Evolutionary conservation across 2,888 invertebrate species (phyloP), one percentile per base, ranked within the genome.

Genomic region (Mycalesis mineus): DNA sequence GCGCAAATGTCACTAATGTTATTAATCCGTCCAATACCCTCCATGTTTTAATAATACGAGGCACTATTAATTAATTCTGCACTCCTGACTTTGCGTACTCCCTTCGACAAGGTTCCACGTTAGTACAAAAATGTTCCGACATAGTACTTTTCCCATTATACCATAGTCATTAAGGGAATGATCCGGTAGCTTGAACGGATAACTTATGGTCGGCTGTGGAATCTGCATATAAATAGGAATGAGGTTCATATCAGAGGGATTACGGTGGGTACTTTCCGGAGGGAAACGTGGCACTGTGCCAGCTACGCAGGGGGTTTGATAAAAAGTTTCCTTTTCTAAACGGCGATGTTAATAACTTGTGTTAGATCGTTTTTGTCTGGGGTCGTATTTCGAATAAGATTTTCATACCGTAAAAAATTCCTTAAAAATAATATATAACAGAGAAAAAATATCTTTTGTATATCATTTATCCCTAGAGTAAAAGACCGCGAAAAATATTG

Each of bases 141-240:
- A 67, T 64, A 77, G 77, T 74, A 79, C 79, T 76, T 76, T 80
- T 77, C 80, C 78, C 80, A 80, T 84, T 82, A 82, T 80, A 81
- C 78, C 75, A 70, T 77, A 77, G 76, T 83, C 84, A 87, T 87
- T 87, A 84, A 81, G 78, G 77, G 78, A 76, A 81, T 88, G 87
- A 88, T 87, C 84, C 87, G 79, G 80, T 80, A 72, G 69, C 72
- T 72, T 74, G 79, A 82, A 78, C 80, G 84, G 81, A 82, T 87
- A 88, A 88, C 88, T 88, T 89, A 88, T 87, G 88, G 84, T 81
- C 75, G 82, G 82, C 73, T 75, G 74, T 80, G 78, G 81, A 87
- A 88, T 89, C 86, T 88, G 87, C 88, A 89, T 89, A 87, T 88
- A 88, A 88, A 89, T 89, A 85, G 88, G 73, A 82, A 78, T 76